Percentiles rank a stretch among this genome's conserved stretches.
Conservation (phyloP, 35 echinoderm and acorn worm species). For the Amphiura filiformis region DNA sequence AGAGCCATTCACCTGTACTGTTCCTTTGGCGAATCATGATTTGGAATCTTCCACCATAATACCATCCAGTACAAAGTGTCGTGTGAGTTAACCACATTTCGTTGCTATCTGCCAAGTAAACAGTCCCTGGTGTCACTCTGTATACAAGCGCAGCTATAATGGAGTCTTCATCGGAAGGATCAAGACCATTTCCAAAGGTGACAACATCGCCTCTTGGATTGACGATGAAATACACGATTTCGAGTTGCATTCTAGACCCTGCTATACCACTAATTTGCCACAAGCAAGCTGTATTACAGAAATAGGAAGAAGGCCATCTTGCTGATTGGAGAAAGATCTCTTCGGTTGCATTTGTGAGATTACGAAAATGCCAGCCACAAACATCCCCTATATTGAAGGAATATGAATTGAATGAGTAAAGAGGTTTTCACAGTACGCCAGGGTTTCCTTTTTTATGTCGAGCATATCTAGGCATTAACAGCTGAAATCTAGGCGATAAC, state of each 20-base stretch:
- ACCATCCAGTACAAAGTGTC: neutral
- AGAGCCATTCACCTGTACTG: neutral
- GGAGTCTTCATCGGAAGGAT: neutral
- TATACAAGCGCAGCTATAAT: neutral
- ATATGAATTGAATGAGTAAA: neutral
- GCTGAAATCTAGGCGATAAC: no score
- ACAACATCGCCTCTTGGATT: neutral
- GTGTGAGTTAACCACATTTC: neutral
- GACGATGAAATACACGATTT: neutral
- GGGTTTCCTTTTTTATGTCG: no score
- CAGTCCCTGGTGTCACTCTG: neutral
- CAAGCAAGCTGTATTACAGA: neutral
- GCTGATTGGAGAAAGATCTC: neutral
- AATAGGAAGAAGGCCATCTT: neutral
- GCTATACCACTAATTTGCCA: neutral
- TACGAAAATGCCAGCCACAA: neutral
- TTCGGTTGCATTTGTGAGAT: neutral
- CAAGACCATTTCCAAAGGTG: neutral
- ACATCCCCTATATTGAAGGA: neutral
- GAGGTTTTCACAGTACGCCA: no score
- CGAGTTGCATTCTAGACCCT: neutral
- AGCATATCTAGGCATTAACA: no score
- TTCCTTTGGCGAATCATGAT: neutral
- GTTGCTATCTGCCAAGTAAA: neutral
- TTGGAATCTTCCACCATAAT: neutral